Percentiles rank a stretch among this genome's conserved stretches.
These are phyloP conservation scores for Pangasius djambal DNA, from an alignment of 2,797 vertebrate species.

Conservation along the genomic window DNA sequence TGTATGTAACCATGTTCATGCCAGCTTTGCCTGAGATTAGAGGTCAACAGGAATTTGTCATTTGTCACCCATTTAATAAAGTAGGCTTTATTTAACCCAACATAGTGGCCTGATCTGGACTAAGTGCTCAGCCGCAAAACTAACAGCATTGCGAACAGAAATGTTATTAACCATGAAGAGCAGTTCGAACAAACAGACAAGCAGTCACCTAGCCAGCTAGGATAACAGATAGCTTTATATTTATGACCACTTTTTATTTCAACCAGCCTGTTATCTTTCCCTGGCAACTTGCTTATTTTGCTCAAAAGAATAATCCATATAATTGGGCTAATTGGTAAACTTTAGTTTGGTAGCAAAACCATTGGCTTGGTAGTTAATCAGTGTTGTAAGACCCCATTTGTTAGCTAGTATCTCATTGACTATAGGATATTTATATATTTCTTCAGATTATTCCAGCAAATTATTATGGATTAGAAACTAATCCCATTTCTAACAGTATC, in stretches of 20 bases:
- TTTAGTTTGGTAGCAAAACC: background rate
- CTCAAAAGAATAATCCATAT: background rate
- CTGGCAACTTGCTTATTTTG: background rate
- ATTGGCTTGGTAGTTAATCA: background rate
- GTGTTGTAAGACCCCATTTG: background rate
- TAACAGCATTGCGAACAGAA: background rate
- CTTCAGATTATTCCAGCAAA: background rate
- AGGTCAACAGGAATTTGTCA: slow-evolving; percentile 23
- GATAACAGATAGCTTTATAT: background rate
- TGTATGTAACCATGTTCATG: slow-evolving; percentile 1
- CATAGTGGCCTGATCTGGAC: background rate
- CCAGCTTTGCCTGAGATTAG: slow-evolving; percentile 47
- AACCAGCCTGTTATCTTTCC: background rate
- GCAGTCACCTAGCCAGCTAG: background rate
- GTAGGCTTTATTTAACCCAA: background rate
- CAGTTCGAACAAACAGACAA: background rate
- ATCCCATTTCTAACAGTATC: background rate
- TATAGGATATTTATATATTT: no score
- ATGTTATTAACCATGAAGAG: background rate
- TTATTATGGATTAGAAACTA: background rate
- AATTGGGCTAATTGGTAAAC: background rate
- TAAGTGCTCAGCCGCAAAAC: background rate
- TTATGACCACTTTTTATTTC: background rate
- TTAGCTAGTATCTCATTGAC: background rate
- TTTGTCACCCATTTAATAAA: background rate